Base-by-base conservation (phyloP, 2,113 vertebrate genomes). In the Phodopus roborovskii region DNA sequence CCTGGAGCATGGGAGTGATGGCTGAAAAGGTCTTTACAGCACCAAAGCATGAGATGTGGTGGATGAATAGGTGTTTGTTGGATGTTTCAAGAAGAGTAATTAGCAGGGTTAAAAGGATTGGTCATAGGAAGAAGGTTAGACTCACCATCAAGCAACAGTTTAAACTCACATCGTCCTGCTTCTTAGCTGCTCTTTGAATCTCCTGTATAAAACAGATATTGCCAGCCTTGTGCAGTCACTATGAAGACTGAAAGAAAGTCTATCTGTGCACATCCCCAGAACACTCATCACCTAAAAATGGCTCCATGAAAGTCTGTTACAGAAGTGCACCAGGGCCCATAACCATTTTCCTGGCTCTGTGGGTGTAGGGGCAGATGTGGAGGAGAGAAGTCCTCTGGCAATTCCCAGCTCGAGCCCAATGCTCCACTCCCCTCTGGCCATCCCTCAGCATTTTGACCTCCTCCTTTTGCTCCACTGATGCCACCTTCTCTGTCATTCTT, bases 401-500 rank as follows among this genome's bases (percentile, higher is more conserved):
- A n/a, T 71, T 70, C 16, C 89, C 70, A 81, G 56, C 28, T 16
- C 85, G 45, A 82, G 39, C 74, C 13, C 5, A 66, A 7, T 60
- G 70, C 12, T 60, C 74, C 73, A 28, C 73, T 42, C 88, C 45
- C 84, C 91, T 33, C 94, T 36, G 5, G 5, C 13, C 12, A 7
- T 2, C 58, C 28, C 13, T 22, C 48, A 19, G n/a, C 36, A 6
- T 56, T 60, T 0, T 16, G 48, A 62, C 11, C 48, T 60, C 15
- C 5, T 50, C 85, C 7, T n/a, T 19, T 84, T 33, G 48, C 73
- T 60, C 19, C 58, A 64, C 58, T 22, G n/a, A 77, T 56, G 89
- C 83, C 20, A 0, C 4, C 5, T 9, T 26, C 26, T 24, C 22
- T 0, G 0, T 36, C 50, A 11, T 28, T 58, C 7, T 9, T 20